Evolutionary conservation across 1,140 invertebrate species (phyloP).

Genomic region (Caenorhabditis remanei): DNA sequence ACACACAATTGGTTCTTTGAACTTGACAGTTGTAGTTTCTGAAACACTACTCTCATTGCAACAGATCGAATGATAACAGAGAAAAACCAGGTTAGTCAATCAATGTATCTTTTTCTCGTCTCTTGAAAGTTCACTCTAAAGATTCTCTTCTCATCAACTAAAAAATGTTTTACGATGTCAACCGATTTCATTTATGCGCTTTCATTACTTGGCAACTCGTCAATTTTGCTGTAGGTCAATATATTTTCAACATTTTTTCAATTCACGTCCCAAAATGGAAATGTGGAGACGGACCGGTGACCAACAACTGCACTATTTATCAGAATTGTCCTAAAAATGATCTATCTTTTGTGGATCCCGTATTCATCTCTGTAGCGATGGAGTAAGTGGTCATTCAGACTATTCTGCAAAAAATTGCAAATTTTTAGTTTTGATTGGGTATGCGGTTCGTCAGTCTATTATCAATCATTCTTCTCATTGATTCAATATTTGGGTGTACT

Average conservation of each 20-base stretch:
- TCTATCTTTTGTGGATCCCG: conserved; percentile 65
- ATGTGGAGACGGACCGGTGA: conserved; percentile 58
- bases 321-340: conserved; percentile 54
- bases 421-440: conserved; percentile 65
- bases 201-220: conserved; percentile 76
- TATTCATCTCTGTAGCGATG: conserved; percentile 71
- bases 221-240: conserved; percentile 75
- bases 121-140: no score
- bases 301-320: conserved; percentile 64
- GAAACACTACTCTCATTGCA: no score
- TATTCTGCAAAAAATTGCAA: not conserved
- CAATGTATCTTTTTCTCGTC: no score
- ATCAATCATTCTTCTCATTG: conserved; percentile 66
- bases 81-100: no score
- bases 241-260: conserved; percentile 76
- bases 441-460: conserved; percentile 68
- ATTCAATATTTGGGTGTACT: conserved; percentile 69
- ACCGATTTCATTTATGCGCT: conserved; percentile 73
- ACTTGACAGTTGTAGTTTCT: no score
- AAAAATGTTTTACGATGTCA: conserved; percentile 73
- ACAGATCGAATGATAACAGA: no score
- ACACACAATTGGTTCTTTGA: no score
- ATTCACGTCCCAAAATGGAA: conserved; percentile 75
- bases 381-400: conserved; percentile 58
- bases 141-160: no score